Base-by-base conservation (phyloP, 2,797 vertebrate species). In the Takifugu ocellatus region DNA sequence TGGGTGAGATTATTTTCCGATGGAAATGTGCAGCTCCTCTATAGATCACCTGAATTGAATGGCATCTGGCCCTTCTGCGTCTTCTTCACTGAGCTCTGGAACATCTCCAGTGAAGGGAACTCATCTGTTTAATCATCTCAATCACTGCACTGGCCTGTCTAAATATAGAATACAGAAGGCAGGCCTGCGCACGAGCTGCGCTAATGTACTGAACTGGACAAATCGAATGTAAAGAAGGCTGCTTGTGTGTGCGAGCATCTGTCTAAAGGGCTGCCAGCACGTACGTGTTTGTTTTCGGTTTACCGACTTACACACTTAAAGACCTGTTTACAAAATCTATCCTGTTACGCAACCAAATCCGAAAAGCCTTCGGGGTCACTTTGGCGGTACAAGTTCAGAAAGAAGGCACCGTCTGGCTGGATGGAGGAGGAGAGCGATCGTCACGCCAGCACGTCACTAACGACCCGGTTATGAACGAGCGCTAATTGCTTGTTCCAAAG, bases 51-150 rank as follows among this genome's bases (percentile, higher is more conserved):
- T 5, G 5, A 39, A 74, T 78, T 50, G 70, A 85, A 84, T 44
- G 61, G 51, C 6, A 3, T 15, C 59, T 60, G 51, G 57, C 54
- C 69, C 58, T 70, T 72, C 4, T 49, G 47, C 59, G 69, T 74
- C 63, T 69, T 75, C 65, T 51, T 75, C 77, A 76, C 81, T 75
- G 79, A 75, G 69, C 54, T 51, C 53, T 82, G 76, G 70, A 72
- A 59, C 9, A 27, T 82, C 63, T 84, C 74, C 71, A 83, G 49
- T 61, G 77, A 72, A 72, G 66, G 60, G 74, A 70, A 80, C 78
- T 86, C 79, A 79, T 89, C 84, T 87, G 79, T 86, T 89, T 86
- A 82, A 87, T 90, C 75, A 83, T 82, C 79, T 81, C 80, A 83
- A 81, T 89, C 86, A 88, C 63, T 73, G 68, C 68, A 74, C 72